phyloP scores from a whole-genome alignment of 1,140 invertebrate species.

The Gryon sp. region DNA sequence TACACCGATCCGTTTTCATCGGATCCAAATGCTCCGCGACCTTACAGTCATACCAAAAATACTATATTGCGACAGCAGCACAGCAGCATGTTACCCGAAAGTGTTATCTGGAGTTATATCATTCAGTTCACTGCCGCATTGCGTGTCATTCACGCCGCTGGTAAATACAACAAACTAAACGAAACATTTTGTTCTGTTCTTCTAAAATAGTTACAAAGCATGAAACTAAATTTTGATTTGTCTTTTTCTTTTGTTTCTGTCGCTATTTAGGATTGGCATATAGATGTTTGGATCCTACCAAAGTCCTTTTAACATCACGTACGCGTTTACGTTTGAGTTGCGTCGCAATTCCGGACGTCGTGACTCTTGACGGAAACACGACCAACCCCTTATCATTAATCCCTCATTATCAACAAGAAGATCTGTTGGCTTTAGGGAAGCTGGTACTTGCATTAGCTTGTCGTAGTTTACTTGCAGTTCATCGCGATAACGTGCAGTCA shows the following conservation, averaged over 20 bases:
- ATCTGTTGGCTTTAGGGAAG: conserved; percentile 94
- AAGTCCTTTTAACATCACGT: conserved; percentile 90
- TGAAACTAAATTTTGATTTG: no score
- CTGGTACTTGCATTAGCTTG: conserved; percentile 94
- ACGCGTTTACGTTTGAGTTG: conserved; percentile 89
- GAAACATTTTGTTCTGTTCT: no score
- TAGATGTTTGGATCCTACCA: conserved; percentile 92
- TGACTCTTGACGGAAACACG: conserved; percentile 87
- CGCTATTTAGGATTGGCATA: conserved; percentile 81
- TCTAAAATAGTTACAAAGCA: no score
- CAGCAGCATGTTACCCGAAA: conserved; percentile 90
- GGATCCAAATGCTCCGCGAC: conserved; percentile 89
- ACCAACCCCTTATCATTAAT: conserved; percentile 84
- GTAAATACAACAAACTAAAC: no score
- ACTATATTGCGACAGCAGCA: conserved; percentile 85
- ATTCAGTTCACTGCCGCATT: conserved; percentile 97
- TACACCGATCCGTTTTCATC: conserved; percentile 90
- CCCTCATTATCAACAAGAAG: conserved; percentile 94
- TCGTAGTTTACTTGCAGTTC: conserved; percentile 92
- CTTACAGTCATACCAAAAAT: conserved; percentile 92
- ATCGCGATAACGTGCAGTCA: conserved; percentile 90
- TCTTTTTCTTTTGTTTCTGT: no score
- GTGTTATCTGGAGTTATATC: conserved; percentile 96
- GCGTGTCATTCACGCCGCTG: conserved; percentile 92
- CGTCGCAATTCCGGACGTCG: conserved; percentile 90